These are phyloP conservation scores for Eumerus sabulonum DNA, from an alignment of 2,888 invertebrate genomes.

Conservation along the genomic window DNA sequence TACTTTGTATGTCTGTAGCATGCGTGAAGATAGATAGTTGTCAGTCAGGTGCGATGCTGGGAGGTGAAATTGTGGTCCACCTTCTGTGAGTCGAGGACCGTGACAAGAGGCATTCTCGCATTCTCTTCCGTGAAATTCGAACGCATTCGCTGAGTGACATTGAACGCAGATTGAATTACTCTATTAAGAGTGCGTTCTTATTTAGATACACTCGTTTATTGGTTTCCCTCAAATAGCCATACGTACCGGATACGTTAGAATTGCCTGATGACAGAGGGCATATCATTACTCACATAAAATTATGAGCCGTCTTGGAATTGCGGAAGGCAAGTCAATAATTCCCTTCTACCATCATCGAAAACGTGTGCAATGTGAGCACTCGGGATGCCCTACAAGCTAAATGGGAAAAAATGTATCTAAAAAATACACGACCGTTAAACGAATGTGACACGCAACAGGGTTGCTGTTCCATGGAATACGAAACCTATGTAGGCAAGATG, in stretches of 20 bases:
- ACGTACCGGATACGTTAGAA: constrained; percentile 26
- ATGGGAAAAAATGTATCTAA: constrained; percentile 4
- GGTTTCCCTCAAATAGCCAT: background rate
- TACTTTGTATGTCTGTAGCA: constrained; percentile 19
- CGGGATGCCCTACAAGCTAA: constrained; percentile 24
- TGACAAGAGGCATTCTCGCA: constrained; percentile 38
- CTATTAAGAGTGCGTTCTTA: constrained; percentile 13
- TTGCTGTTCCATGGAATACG: constrained; percentile 10
- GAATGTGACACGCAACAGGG: constrained; percentile 50
- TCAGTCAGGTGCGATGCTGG: constrained; percentile 12
- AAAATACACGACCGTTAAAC: constrained; percentile 24
- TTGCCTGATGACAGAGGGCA: constrained; percentile 36
- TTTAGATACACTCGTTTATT: constrained; percentile 23
- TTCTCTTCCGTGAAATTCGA: constrained; percentile 31
- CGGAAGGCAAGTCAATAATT: constrained; percentile 55
- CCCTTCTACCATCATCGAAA: constrained; percentile 5
- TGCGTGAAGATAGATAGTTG: constrained; percentile 1
- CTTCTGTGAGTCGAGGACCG: constrained; percentile 53
- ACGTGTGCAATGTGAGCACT: constrained; percentile 23
- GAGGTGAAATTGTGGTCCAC: constrained; percentile 25
- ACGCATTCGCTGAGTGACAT: constrained; percentile 26
- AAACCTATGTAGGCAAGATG: too few relatives aligned
- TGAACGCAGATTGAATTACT: constrained; percentile 45
- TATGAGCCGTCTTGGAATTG: constrained; percentile 44
- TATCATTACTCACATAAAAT: constrained; percentile 45